Evolutionary conservation across 1,140 invertebrate species (phyloP).

Genomic region (Pogonomyrmex barbatus): DNA sequence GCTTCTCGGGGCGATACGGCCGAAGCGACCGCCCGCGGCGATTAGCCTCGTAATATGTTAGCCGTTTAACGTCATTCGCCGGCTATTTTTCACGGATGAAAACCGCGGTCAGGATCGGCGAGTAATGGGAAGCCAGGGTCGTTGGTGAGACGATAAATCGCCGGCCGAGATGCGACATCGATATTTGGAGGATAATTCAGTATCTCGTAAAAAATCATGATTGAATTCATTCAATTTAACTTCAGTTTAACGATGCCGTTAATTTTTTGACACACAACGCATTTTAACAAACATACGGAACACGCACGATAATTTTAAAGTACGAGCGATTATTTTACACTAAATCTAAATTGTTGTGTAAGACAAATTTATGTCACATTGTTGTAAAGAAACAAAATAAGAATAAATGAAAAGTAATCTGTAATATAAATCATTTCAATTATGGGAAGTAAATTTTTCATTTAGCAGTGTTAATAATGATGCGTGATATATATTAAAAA

Average conservation of each 20-base stretch:
- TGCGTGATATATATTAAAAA: not conserved
- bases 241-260: not conserved
- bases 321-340: constrained; percentile 7
- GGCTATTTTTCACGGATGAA: constrained; percentile 55
- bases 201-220: not conserved
- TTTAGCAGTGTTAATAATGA: not conserved
- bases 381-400: not conserved
- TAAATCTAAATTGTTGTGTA: not conserved
- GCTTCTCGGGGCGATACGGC: constrained; percentile 51
- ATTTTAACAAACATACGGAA: not conserved
- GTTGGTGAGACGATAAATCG: constrained; percentile 22
- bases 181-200: not conserved
- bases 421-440: not conserved
- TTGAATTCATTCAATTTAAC: not conserved
- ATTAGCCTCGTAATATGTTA: constrained; percentile 61
- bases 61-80: constrained; percentile 56
- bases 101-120: constrained; percentile 33
- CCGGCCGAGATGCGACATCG: not conserved
- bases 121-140: constrained; percentile 44
- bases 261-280: not conserved
- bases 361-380: not conserved
- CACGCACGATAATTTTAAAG: not conserved
- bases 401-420: not conserved
- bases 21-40: constrained; percentile 35
- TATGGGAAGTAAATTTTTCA: not conserved